phyloP scores from a whole-genome alignment of 2,797 vertebrate genomes.

The Brachyrhaphis roseni region DNA sequence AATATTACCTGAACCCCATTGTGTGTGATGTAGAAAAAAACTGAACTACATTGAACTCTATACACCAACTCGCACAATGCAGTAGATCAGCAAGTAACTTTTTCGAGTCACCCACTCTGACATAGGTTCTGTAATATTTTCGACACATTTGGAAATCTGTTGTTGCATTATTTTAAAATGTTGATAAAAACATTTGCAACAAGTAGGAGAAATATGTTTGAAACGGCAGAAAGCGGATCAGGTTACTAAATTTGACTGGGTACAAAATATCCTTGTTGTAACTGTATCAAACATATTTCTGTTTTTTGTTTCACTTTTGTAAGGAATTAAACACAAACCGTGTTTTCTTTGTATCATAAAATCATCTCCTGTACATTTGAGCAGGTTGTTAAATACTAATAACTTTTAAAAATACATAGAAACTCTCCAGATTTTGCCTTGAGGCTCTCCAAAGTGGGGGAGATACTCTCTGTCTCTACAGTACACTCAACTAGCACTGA shows the following conservation, averaged over 20 bases:
- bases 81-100: neutral
- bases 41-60: neutral
- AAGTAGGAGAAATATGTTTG: neutral
- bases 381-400: neutral
- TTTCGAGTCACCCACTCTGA: neutral
- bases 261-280: neutral
- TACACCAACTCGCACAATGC: neutral
- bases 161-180: neutral
- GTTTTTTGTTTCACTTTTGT: constrained; percentile 1
- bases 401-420: neutral
- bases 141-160: neutral
- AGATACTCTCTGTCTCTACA: too few species aligned
- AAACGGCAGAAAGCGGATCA: neutral
- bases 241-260: neutral
- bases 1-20: neutral
- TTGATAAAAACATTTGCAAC: neutral
- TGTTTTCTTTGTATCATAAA: constrained; percentile 18
- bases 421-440: neutral
- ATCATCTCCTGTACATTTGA: constrained; percentile 17
- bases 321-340: constrained; percentile 6
- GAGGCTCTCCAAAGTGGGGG: constrained; percentile 3
- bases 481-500: neutral
- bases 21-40: neutral
- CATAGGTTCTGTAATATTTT: neutral
- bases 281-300: neutral